A percentile compares a stretch with the other conserved stretches of the same genome.
These are phyloP conservation scores for Pseudomyrmex pallidus DNA, from an alignment of 1,140 invertebrate species.

Conservation along the genomic window DNA sequence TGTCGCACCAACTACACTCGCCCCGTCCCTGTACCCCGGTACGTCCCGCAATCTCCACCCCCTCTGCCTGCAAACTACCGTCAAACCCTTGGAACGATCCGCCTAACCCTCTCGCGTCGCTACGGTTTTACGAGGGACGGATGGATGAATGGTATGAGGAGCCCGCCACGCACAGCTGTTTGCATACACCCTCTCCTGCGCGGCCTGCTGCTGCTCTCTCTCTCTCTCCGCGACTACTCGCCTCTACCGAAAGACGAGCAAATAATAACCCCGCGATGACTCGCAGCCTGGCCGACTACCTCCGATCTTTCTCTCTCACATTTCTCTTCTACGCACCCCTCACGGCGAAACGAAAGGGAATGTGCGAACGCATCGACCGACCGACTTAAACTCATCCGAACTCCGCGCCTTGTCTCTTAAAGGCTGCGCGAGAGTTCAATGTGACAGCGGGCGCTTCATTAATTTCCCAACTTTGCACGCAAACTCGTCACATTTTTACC, in stretches of 20 bases:
- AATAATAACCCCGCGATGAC: slow-evolving; percentile 79
- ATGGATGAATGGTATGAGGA: slow-evolving; percentile 70
- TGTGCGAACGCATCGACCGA: slow-evolving; percentile 33
- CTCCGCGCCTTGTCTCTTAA: neutral
- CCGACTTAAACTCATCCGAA: slow-evolving; percentile 49
- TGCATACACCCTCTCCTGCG: slow-evolving; percentile 73
- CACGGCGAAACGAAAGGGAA: slow-evolving; percentile 2
- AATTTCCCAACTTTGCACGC: slow-evolving; percentile 42
- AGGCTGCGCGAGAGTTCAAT: slow-evolving; percentile 18
- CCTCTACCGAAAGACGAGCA: slow-evolving; percentile 68
- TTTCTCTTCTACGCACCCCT: slow-evolving; percentile 20
- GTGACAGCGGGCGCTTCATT: slow-evolving; percentile 41
- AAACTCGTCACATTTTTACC: slow-evolving; percentile 31
- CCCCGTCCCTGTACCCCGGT: slow-evolving; percentile 58
- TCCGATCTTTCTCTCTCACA: slow-evolving; percentile 25
- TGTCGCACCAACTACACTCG: slow-evolving; percentile 74
- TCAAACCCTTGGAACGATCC: slow-evolving; percentile 70
- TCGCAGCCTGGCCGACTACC: slow-evolving; percentile 57
- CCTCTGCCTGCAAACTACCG: slow-evolving; percentile 52
- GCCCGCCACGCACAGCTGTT: slow-evolving; percentile 81
- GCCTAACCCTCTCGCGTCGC: slow-evolving; percentile 60
- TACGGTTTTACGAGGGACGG: slow-evolving; percentile 65
- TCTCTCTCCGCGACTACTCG: slow-evolving; percentile 42
- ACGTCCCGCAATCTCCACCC: slow-evolving; percentile 56
- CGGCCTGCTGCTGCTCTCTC: neutral